Evolutionary conservation across 2,888 invertebrate genomes (phyloP).

Genomic region (Nebria brevicollis): DNA sequence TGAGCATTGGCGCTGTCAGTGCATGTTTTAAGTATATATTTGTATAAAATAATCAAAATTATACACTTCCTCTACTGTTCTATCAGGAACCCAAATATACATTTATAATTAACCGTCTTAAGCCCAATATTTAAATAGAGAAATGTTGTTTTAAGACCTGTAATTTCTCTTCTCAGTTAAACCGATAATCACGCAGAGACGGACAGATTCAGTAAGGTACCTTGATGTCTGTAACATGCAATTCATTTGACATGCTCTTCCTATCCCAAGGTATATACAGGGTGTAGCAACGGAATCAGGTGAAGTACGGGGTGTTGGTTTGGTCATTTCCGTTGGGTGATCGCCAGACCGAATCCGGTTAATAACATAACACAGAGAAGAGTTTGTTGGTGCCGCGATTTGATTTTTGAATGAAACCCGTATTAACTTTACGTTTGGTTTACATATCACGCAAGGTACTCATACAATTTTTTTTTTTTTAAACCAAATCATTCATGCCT

Average conservation of each 20-base stretch:
- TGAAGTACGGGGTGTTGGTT: constrained; percentile 5
- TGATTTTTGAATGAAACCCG: constrained; percentile 18
- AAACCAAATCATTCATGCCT: not conserved
- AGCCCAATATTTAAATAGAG: not conserved
- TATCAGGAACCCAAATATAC: not conserved
- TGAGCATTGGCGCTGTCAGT: no score
- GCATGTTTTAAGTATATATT: no score
- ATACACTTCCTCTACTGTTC: no score
- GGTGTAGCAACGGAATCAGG: not conserved
- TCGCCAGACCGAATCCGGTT: constrained; percentile 31
- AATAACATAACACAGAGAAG: constrained; percentile 14
- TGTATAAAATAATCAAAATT: no score
- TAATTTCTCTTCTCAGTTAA: not conserved
- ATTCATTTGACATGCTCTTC: not conserved
- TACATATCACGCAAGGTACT: not conserved
- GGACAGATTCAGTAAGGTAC: not conserved
- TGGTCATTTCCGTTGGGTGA: constrained; percentile 23
- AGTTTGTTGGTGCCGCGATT: constrained; percentile 12
- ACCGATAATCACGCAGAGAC: not conserved
- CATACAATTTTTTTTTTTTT: no score
- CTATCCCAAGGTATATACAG: not conserved
- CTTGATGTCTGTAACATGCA: not conserved
- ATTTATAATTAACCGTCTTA: not conserved
- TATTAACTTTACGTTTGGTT: not conserved
- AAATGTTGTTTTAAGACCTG: not conserved